phyloP scores from a whole-genome alignment of 2,113 vertebrate species.

The Bubo blakistoni region DNA sequence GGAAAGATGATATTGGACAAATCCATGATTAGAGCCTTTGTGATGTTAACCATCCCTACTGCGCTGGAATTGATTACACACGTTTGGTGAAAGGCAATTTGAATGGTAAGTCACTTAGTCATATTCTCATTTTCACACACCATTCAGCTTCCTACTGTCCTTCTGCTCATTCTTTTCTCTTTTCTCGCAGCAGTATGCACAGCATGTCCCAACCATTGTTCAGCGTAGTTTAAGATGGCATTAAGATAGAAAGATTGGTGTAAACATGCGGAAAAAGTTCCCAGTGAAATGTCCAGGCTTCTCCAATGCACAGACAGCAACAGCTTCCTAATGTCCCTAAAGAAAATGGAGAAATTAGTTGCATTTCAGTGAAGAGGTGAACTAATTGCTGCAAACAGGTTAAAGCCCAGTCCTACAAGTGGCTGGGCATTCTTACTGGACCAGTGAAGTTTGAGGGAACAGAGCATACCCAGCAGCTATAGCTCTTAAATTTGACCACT shows the following conservation, averaged over 20 bases:
- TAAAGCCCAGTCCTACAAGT: not conserved
- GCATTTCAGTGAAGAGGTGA: not conserved
- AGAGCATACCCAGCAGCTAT: not conserved
- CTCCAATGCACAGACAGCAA: not conserved
- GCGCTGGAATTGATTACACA: conserved; percentile 69
- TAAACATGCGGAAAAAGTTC: conserved; percentile 56
- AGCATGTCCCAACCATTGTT: conserved; percentile 54
- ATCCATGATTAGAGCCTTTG: conserved; percentile 72
- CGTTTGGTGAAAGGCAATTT: conserved; percentile 66
- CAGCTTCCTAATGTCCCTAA: not conserved
- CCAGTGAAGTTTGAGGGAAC: not conserved
- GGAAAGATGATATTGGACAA: conserved; percentile 69
- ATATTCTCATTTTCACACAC: conserved; percentile 71
- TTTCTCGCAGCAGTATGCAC: not conserved
- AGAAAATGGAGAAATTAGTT: not conserved
- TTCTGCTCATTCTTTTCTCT: conserved; percentile 56
- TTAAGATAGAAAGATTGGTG: conserved; percentile 26
- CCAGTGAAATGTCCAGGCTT: conserved; percentile 34
- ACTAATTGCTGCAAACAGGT: not conserved
- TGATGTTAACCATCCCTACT: conserved; percentile 64
- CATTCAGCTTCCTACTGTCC: conserved; percentile 64
- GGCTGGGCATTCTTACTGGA: not conserved
- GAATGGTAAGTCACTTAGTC: conserved; percentile 69
- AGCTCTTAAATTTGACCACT: not conserved
- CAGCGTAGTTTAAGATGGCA: conserved; percentile 52